Evolutionary conservation across 2,113 vertebrate species (phyloP), one percentile per base, ranked within the genome.

Genomic region (Cebidichthys violaceus): DNA sequence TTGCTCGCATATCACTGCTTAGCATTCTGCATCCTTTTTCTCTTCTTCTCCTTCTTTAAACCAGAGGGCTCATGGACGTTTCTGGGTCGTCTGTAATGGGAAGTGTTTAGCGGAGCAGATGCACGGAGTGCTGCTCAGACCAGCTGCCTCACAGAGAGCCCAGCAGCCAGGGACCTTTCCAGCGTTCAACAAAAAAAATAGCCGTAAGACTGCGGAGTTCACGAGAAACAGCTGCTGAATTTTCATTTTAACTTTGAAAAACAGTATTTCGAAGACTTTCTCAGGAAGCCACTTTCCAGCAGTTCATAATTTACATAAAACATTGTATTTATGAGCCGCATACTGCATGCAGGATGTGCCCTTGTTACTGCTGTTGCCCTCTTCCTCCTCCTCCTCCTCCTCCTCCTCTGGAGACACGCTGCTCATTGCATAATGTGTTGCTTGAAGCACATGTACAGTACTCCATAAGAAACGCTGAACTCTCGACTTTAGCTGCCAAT

Each of bases 71-170:
- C 64, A 29, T 82, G 74, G 84, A 81, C 29, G 3, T 86, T 91
- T 90, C 86, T 88, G 73, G 83, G 85, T 84, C 67, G 76, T 69
- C 39, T 62, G 80, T 87, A 90, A 93, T 86, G 82, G 78, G 82
- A 90, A 86, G 79, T 79, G 86, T 91, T 92, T 91, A 89, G 80
- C 86, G 54, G 88, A 85, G 78, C 79, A 86, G 88, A 86, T 86
- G 88, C 20, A 78, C 50, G 43, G 70, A 75, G 61, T 54, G 70
- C 79, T 52, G 84, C 90, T 83, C 24, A 47, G 66, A 39, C 83
- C 84, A 90, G 80, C 81, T 89, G 79, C 88, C 88, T 88, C 71
- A 59, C 65, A 77, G 54, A 75, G 27, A 82, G 41, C 69, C 75
- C 73, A 75, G 47, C 55, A 76, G 68, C 33, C 37, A 27, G 41